Evolutionary conservation across 2,113 vertebrate species (phyloP).

Genomic region (Bagarius yarrelli): DNA sequence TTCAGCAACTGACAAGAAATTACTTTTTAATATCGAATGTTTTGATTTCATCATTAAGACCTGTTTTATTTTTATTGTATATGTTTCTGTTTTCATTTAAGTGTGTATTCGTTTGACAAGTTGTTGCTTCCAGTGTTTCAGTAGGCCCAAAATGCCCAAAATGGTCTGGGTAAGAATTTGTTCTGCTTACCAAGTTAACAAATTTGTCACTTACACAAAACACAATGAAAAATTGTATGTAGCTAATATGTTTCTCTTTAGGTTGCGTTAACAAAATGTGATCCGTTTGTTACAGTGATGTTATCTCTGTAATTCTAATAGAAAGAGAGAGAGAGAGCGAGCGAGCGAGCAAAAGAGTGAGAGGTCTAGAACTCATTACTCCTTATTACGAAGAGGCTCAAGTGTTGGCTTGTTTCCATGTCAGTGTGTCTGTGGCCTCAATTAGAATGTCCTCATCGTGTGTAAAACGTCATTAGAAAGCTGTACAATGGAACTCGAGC

Average conservation of each 20-base stretch:
- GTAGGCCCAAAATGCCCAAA: not conserved
- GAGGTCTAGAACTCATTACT: not conserved
- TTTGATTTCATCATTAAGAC: not conserved
- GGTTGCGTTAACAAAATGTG: constrained; percentile 18
- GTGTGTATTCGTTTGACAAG: constrained; percentile 28
- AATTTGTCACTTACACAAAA: not conserved
- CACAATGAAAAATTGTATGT: not conserved
- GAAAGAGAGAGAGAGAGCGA: no score
- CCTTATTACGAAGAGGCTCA: not conserved
- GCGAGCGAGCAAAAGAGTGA: not conserved
- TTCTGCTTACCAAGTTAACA: constrained; percentile 25
- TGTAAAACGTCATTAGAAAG: constrained; percentile 24
- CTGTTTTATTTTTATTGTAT: not conserved
- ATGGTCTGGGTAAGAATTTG: constrained; percentile 3
- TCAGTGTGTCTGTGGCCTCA: not conserved
- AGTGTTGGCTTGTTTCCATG: constrained; percentile 6
- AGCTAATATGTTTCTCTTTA: constrained; percentile 21
- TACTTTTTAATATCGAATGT: not conserved
- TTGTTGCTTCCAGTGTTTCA: constrained; percentile 12
- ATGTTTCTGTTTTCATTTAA: not conserved
- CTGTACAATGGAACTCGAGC: constrained; percentile 25
- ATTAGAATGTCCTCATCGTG: constrained; percentile 16
- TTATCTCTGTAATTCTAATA: constrained; percentile 14
- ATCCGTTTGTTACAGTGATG: not conserved
- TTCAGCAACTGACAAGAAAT: constrained; percentile 6